Evolutionary conservation across 2,888 invertebrate genomes (phyloP).

Genomic region (Laothoe populi): DNA sequence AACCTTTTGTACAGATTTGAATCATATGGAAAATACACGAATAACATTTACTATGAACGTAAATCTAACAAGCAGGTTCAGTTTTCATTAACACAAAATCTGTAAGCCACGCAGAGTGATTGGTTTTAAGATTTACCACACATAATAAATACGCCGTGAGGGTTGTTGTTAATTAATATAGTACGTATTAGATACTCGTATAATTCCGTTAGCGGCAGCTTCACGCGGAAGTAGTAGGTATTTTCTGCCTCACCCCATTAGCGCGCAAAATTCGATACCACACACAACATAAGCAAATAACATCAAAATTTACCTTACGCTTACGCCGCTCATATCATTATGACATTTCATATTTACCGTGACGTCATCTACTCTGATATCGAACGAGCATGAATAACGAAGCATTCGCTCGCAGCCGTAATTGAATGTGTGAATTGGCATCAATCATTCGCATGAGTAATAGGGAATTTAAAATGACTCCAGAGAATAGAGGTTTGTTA

Average conservation of each 20-base stretch:
- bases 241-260: slow-evolving; percentile 39
- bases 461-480: slow-evolving; percentile 47
- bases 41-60: neutral
- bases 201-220: slow-evolving; percentile 17
- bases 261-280: slow-evolving; percentile 40
- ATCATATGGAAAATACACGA: neutral
- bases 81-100: neutral
- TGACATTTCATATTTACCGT: slow-evolving; percentile 39
- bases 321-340: slow-evolving; percentile 34
- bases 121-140: slow-evolving; percentile 27
- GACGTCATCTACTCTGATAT: slow-evolving; percentile 33
- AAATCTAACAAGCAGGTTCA: neutral
- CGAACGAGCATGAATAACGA: slow-evolving; percentile 48
- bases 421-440: slow-evolving; percentile 59
- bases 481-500: slow-evolving; percentile 40
- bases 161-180: slow-evolving; percentile 39
- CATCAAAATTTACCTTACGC: slow-evolving; percentile 34
- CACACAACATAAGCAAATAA: slow-evolving; percentile 37
- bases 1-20: neutral
- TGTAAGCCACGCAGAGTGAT: slow-evolving; percentile 7
- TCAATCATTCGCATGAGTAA: slow-evolving; percentile 66
- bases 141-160: slow-evolving; percentile 19
- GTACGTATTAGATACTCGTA: slow-evolving; percentile 33
- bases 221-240: slow-evolving; percentile 2
- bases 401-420: slow-evolving; percentile 60